These are phyloP conservation scores for Saimiri boliviensis DNA, from an alignment of 2,113 vertebrate species.

Conservation along the genomic window DNA sequence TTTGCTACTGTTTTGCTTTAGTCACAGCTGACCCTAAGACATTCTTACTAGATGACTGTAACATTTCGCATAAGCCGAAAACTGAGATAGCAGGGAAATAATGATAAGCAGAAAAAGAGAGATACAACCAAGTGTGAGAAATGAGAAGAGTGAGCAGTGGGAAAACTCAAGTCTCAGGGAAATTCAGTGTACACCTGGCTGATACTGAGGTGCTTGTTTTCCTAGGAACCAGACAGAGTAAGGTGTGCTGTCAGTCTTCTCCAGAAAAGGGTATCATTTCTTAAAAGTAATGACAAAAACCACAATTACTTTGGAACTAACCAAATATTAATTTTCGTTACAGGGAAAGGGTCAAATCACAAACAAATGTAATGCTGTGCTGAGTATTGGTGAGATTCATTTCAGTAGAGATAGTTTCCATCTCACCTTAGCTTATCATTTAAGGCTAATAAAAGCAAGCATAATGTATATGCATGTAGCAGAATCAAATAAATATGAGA, in stretches of 20 bases:
- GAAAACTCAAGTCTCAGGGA: not conserved
- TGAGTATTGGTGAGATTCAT: not conserved
- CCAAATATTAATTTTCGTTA: not conserved
- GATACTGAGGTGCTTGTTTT: not conserved
- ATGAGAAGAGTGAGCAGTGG: not conserved
- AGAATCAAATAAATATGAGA: not conserved
- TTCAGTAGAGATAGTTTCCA: not conserved
- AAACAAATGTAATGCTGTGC: not conserved
- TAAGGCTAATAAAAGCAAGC: not conserved
- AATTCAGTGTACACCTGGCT: not conserved
- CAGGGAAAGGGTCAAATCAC: not conserved
- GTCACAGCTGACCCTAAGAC: slow-evolving; percentile 6
- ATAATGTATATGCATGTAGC: not conserved
- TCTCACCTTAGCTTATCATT: not conserved
- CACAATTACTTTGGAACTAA: no score
- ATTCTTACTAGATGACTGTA: slow-evolving; percentile 59
- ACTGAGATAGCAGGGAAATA: not conserved
- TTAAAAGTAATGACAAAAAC: not conserved
- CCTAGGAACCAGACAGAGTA: not conserved
- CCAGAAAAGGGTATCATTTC: not conserved
- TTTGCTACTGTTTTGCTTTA: slow-evolving; percentile 15
- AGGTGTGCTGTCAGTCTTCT: not conserved
- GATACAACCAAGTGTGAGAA: slow-evolving; percentile 37
- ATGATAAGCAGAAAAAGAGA: slow-evolving; percentile 9
- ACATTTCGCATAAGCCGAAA: slow-evolving; percentile 9